These are phyloP conservation scores for Uropetala carovei DNA, from an alignment of 2,888 invertebrate genomes.

Conservation along the genomic window DNA sequence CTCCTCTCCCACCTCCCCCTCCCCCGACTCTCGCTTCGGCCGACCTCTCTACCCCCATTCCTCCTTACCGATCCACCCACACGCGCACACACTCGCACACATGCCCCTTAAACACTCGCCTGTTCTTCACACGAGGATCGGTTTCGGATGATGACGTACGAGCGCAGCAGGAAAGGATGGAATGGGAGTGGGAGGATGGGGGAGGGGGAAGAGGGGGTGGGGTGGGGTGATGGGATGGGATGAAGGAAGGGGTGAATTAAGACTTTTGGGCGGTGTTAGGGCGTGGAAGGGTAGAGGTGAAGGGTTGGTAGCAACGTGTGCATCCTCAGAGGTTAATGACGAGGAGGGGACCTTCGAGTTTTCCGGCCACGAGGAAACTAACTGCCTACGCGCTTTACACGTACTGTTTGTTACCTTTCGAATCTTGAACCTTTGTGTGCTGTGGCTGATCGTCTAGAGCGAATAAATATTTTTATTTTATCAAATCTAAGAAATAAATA, in stretches of 20 bases:
- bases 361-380: not conserved
- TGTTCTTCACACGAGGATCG: slow-evolving; percentile 62
- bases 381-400: too few species aligned
- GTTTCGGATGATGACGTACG: slow-evolving; percentile 60
- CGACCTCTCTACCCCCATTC: not conserved
- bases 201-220: not conserved
- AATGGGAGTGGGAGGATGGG: not conserved
- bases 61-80: not conserved
- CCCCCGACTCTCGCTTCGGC: not conserved
- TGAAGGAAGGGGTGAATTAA: not conserved
- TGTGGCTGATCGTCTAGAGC: too few species aligned
- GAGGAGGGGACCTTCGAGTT: not conserved
- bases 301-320: not conserved
- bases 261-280: not conserved
- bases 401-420: too few species aligned
- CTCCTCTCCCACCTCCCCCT: not conserved
- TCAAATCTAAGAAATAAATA: too few species aligned
- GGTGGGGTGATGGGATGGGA: not conserved
- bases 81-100: not conserved
- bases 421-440: too few species aligned
- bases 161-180: not conserved
- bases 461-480: too few species aligned
- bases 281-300: not conserved
- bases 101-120: not conserved
- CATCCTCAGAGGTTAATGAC: not conserved